Evolutionary conservation across 2,888 invertebrate species (phyloP).

Genomic region (Amphipyra berbera): DNA sequence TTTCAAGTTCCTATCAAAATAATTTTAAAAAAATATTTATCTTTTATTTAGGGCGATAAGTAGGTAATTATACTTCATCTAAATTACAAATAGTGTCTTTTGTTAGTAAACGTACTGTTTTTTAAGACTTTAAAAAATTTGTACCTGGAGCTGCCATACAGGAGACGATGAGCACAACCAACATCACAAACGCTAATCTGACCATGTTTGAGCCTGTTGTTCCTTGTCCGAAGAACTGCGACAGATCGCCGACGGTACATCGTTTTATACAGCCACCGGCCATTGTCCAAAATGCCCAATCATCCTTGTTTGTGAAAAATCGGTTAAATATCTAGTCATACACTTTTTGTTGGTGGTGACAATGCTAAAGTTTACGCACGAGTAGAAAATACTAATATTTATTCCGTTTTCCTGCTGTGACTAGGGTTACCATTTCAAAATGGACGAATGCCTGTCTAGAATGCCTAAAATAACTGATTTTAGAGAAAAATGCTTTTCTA

Average conservation of each 20-base stretch:
- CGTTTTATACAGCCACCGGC: constrained; percentile 69
- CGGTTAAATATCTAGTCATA: constrained; percentile 69
- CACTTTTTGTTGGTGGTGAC: constrained; percentile 59
- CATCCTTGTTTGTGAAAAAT: constrained; percentile 72
- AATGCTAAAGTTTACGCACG: constrained; percentile 52
- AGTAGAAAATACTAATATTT: constrained; percentile 28
- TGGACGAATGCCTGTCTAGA: no score
- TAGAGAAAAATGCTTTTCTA: no score
- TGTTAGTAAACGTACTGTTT: not conserved
- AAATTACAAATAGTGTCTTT: no score
- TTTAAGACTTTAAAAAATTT: not conserved
- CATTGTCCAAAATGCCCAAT: constrained; percentile 65
- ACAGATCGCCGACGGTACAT: constrained; percentile 15
- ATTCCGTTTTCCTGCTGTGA: constrained; percentile 39
- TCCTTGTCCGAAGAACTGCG: constrained; percentile 53
- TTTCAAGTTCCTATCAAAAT: no score
- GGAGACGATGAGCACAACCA: constrained; percentile 58
- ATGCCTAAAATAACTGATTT: no score
- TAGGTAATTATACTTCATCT: no score
- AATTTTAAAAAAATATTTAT: no score
- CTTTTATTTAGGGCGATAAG: no score
- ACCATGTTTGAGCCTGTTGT: constrained; percentile 61
- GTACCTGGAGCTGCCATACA: constrained; percentile 73
- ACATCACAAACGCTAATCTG: constrained; percentile 56
- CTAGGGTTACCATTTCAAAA: no score